A percentile compares a stretch with the other conserved stretches of the same genome.
Evolutionary conservation across 2,797 vertebrate genomes (phyloP).

Genomic region (Brachyrhaphis roseni): DNA sequence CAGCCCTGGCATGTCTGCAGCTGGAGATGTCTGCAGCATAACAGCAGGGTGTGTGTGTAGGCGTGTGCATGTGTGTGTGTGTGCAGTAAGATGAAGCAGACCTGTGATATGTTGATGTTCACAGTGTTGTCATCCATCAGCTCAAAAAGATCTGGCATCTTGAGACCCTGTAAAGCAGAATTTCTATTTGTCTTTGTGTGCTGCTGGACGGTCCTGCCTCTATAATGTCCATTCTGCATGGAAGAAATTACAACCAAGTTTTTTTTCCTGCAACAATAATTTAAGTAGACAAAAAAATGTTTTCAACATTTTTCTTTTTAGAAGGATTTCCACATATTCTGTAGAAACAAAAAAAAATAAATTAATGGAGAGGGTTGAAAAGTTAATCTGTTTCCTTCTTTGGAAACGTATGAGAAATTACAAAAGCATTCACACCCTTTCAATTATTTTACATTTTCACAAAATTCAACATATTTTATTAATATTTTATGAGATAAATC

Average conservation of each 20-base stretch:
- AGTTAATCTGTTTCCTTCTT: background rate
- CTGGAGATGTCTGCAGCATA: slow-evolving; percentile 53
- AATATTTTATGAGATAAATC: background rate
- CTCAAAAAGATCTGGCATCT: slow-evolving; percentile 48
- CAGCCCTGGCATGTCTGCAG: slow-evolving; percentile 55
- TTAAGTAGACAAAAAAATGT: background rate
- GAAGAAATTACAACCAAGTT: background rate
- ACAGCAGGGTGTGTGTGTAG: slow-evolving; percentile 35
- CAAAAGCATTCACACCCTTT: background rate
- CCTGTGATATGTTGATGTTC: slow-evolving; percentile 49
- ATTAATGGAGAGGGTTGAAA: background rate
- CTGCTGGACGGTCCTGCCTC: background rate
- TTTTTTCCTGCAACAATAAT: background rate
- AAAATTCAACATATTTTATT: background rate
- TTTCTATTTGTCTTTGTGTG: slow-evolving; percentile 12
- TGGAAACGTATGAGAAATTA: background rate
- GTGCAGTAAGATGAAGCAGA: slow-evolving; percentile 28
- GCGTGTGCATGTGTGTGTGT: slow-evolving; percentile 10
- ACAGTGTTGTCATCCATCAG: slow-evolving; percentile 67
- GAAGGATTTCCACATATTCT: background rate
- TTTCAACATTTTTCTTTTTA: background rate
- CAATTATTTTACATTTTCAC: background rate
- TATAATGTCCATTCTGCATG: slow-evolving; percentile 1
- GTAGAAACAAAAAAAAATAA: background rate
- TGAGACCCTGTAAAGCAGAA: slow-evolving; percentile 32